Percentiles rank a stretch among this genome's conserved stretches.
These are phyloP conservation scores for Epizoanthus scotinus DNA, from an alignment of 92 coral and sea anemone genomes.

Conservation along the genomic window DNA sequence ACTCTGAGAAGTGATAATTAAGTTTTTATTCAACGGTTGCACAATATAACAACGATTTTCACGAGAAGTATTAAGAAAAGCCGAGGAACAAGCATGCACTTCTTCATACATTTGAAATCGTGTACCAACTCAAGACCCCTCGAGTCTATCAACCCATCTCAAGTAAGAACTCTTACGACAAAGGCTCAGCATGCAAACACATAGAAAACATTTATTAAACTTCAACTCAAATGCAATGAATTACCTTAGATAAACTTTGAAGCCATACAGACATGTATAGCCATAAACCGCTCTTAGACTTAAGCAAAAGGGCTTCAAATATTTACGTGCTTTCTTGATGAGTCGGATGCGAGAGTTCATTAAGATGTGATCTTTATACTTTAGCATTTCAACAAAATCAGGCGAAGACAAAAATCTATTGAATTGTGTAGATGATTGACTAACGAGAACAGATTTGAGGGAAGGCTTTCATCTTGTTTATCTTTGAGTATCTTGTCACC, in stretches of 20 bases:
- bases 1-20: slow-evolving; percentile 9
- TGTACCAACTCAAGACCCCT: slow-evolving; percentile 17
- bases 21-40: slow-evolving; percentile 18
- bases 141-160: slow-evolving; percentile 21
- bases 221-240: slow-evolving; percentile 8
- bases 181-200: slow-evolving; percentile 12
- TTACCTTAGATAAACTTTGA: slow-evolving; percentile 12
- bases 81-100: background rate
- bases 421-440: slow-evolving; percentile 42
- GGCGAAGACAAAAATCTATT: slow-evolving; percentile 45
- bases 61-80: slow-evolving; percentile 27
- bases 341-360: slow-evolving; percentile 28
- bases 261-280: too few relatives aligned
- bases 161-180: slow-evolving; percentile 15
- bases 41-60: slow-evolving; percentile 31
- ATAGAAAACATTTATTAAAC: slow-evolving; percentile 24
- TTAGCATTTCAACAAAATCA: slow-evolving; percentile 37
- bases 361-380: slow-evolving; percentile 28
- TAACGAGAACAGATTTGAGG: slow-evolving; percentile 24
- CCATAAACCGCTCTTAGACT: slow-evolving; percentile 3
- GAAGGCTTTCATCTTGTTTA: slow-evolving; percentile 32
- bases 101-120: background rate
- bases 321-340: slow-evolving; percentile 20
- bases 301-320: slow-evolving; percentile 29
- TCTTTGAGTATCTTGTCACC: slow-evolving; percentile 43